Evolutionary conservation across 1,140 invertebrate species (phyloP).

Genomic region (Sipha flava): DNA sequence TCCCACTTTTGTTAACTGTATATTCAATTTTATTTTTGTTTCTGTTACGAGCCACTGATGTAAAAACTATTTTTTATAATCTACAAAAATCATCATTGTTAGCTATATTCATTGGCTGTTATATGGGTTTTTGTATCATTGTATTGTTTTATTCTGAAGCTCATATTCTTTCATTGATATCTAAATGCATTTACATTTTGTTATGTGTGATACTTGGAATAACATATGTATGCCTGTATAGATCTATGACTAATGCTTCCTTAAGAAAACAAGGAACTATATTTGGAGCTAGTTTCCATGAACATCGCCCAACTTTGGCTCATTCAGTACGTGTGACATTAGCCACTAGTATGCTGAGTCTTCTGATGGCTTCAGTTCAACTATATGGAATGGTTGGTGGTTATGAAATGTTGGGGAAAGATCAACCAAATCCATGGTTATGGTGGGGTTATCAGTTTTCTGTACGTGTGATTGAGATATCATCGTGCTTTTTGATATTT

Average conservation of each 20-base stretch:
- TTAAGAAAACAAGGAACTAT: constrained; percentile 44
- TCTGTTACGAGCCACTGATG: constrained; percentile 60
- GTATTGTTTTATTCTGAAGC: constrained; percentile 61
- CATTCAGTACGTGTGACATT: constrained; percentile 77
- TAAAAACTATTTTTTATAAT: constrained; percentile 47
- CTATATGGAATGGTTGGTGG: constrained; percentile 73
- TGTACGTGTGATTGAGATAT: constrained; percentile 70
- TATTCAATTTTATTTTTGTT: constrained; percentile 79
- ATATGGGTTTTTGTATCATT: constrained; percentile 63
- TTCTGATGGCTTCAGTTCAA: constrained; percentile 69
- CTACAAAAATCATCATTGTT: constrained; percentile 51
- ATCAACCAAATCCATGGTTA: constrained; percentile 60
- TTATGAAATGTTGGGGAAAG: constrained; percentile 46
- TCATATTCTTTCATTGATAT: constrained; percentile 61
- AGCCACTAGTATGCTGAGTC: constrained; percentile 69
- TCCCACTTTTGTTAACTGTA: constrained; percentile 72
- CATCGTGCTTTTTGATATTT: constrained; percentile 68
- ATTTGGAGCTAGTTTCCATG: constrained; percentile 43
- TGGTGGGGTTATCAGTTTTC: constrained; percentile 84
- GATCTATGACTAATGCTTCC: constrained; percentile 45
- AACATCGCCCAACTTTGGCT: constrained; percentile 45
- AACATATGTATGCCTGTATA: constrained; percentile 75
- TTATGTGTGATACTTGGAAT: constrained; percentile 68
- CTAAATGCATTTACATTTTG: constrained; percentile 71
- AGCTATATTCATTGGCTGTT: constrained; percentile 52